Percentiles rank a stretch among this genome's conserved stretches.
Conservation (phyloP, 1,140 invertebrate genomes). For the Tetranychus urticae region DNA sequence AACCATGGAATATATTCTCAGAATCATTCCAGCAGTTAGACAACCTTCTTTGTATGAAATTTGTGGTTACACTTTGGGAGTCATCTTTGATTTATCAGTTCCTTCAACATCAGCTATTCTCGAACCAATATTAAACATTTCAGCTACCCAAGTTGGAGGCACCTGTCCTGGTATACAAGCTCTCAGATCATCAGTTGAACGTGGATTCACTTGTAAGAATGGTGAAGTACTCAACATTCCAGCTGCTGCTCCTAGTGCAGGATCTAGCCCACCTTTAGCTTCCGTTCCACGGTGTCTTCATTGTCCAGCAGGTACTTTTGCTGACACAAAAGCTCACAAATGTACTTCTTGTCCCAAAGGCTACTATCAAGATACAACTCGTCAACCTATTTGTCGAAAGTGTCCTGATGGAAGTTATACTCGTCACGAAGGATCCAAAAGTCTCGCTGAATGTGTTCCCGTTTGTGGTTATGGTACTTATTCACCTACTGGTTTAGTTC, state of each 20-base stretch:
- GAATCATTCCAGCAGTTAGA: constrained; percentile 57
- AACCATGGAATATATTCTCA: constrained; percentile 43
- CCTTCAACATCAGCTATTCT: constrained; percentile 74
- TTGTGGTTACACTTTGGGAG: constrained; percentile 68
- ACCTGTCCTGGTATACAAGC: constrained; percentile 68
- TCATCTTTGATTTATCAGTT: constrained; percentile 79
- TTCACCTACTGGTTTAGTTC: constrained; percentile 75
- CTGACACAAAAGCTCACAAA: constrained; percentile 53
- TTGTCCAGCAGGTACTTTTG: constrained; percentile 82
- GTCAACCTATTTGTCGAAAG: constrained; percentile 57
- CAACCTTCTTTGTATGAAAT: constrained; percentile 77
- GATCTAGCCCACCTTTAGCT: constrained; percentile 24
- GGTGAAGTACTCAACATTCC: constrained; percentile 71
- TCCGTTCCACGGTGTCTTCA: constrained; percentile 68
- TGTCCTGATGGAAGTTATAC: constrained; percentile 84
- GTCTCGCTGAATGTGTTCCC: constrained; percentile 25
- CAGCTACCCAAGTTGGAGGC: constrained; percentile 45
- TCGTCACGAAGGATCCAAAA: constrained; percentile 45
- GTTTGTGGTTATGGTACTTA: constrained; percentile 90
- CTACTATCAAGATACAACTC: constrained; percentile 70
- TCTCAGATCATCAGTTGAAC: constrained; percentile 49
- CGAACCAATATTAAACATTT: constrained; percentile 63
- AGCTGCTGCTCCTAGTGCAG: constrained; percentile 41
- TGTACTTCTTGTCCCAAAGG: constrained; percentile 72
- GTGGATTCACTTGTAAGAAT: constrained; percentile 73